A percentile compares a stretch with the other conserved stretches of the same genome.
phyloP scores from a whole-genome alignment of 2,797 vertebrate genomes.

The Thripadectes ignobilis region DNA sequence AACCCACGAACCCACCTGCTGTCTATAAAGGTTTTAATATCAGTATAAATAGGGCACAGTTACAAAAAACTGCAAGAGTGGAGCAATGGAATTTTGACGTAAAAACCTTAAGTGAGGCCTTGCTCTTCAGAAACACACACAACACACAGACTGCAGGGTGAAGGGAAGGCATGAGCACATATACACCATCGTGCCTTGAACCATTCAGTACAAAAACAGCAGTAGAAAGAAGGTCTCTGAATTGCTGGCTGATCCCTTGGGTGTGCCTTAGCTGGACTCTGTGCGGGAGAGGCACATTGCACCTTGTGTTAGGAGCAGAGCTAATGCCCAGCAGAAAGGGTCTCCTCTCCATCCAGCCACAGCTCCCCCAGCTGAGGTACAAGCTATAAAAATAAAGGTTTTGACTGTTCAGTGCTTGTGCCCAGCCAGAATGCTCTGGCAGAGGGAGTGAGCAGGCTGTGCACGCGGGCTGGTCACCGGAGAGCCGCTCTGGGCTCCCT shows the following conservation, averaged over 20 bases:
- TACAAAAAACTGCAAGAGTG: constrained; percentile 77
- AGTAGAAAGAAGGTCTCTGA: constrained; percentile 59
- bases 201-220: constrained; percentile 60
- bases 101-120: constrained; percentile 37
- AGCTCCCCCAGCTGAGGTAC: constrained; percentile 31
- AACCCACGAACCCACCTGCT: not conserved
- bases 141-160: constrained; percentile 18
- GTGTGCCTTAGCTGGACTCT: constrained; percentile 4
- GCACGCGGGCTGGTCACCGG: not conserved
- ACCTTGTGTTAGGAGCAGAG: constrained; percentile 28
- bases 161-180: constrained; percentile 24
- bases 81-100: constrained; percentile 57
- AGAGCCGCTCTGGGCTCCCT: not conserved
- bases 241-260: constrained; percentile 40
- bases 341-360: constrained; percentile 29
- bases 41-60: constrained; percentile 83
- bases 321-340: not conserved
- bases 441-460: not conserved
- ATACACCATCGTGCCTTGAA: constrained; percentile 32
- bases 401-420: not conserved
- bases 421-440: not conserved
- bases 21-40: constrained; percentile 82
- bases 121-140: constrained; percentile 47
- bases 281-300: not conserved
- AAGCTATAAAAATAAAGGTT: constrained; percentile 75